Percentiles rank a stretch among this genome's conserved stretches.
phyloP scores from a whole-genome alignment of 2,888 invertebrate genomes.

The Drosophila kanekoi region DNA sequence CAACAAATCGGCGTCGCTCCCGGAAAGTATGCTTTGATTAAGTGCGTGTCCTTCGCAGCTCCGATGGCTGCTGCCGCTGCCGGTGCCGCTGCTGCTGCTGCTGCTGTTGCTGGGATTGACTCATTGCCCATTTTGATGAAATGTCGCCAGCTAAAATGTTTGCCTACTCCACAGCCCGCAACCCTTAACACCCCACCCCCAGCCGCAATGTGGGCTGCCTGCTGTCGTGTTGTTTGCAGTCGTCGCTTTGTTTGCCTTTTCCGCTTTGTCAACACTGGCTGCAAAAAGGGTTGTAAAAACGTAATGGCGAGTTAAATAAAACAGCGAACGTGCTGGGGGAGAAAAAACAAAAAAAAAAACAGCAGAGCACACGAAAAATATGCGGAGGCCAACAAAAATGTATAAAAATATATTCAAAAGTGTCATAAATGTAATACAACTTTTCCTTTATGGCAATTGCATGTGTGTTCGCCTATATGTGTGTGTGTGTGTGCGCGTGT shows the following conservation, averaged over 20 bases:
- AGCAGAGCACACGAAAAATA: constrained; percentile 51
- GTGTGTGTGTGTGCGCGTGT: constrained; percentile 4
- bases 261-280: constrained; percentile 73
- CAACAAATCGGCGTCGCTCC: constrained; percentile 43
- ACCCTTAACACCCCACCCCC: background rate
- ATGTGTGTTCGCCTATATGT: background rate
- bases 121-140: constrained; percentile 77
- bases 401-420: constrained; percentile 73
- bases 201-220: background rate
- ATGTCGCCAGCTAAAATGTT: constrained; percentile 72
- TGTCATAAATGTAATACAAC: constrained; percentile 68
- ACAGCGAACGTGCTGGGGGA: constrained; percentile 68
- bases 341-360: constrained; percentile 27
- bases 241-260: constrained; percentile 74
- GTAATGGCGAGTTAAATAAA: constrained; percentile 81
- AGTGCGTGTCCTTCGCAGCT: constrained; percentile 60
- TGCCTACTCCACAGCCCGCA: constrained; percentile 37
- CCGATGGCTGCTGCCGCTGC: constrained; percentile 13
- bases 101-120: constrained; percentile 54
- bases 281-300: constrained; percentile 77
- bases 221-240: constrained; percentile 68
- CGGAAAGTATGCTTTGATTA: constrained; percentile 71
- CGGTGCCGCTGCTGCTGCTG: constrained; percentile 1
- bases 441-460: constrained; percentile 68
- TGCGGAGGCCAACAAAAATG: constrained; percentile 61